Evolutionary conservation across 2,797 vertebrate genomes (phyloP).

Genomic region (Chloroceryle amazona): DNA sequence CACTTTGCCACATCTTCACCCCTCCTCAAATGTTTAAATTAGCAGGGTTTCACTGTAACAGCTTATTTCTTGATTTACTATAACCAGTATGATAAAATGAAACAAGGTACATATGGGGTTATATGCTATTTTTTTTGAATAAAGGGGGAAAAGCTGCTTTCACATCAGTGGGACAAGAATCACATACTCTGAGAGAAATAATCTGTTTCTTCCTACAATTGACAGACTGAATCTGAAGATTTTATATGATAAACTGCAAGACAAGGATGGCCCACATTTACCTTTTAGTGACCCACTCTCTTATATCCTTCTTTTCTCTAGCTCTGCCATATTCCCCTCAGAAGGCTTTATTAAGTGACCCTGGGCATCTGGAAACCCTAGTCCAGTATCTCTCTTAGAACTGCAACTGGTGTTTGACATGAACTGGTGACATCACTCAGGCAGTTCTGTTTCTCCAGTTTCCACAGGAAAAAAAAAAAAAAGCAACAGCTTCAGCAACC

Average conservation of each 20-base stretch:
- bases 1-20: background rate
- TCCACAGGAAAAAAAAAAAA: background rate
- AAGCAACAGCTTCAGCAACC: background rate
- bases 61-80: background rate
- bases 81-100: background rate
- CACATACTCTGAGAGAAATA: background rate
- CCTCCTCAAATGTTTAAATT: background rate
- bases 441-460: constrained; percentile 14
- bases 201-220: background rate
- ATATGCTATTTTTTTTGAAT: background rate
- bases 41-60: background rate
- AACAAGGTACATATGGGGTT: background rate
- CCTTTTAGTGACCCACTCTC: background rate
- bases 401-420: background rate
- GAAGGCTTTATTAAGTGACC: background rate
- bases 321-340: background rate
- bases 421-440: background rate
- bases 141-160: background rate
- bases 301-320: background rate
- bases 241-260: background rate
- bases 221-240: background rate
- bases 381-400: background rate
- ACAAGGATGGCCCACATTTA: background rate
- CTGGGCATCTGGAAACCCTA: background rate
- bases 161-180: background rate